phyloP scores from a whole-genome alignment of 2,888 invertebrate genomes.

The Lasius fuliginosus region DNA sequence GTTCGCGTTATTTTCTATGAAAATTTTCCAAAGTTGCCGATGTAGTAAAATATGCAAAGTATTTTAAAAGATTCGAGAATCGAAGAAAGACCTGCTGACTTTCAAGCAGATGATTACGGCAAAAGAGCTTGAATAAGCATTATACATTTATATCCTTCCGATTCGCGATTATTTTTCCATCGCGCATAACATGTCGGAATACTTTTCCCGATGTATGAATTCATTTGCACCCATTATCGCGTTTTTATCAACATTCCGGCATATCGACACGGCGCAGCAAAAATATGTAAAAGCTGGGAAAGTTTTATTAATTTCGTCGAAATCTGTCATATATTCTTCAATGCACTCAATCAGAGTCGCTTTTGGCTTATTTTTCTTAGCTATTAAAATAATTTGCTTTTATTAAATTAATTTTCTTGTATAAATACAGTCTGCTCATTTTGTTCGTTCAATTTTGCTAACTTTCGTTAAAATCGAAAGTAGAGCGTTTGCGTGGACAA shows the following conservation, averaged over 20 bases:
- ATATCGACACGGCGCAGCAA: slow-evolving; percentile 4
- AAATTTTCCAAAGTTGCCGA: slow-evolving; percentile 17
- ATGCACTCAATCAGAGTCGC: neutral
- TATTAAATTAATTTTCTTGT: neutral
- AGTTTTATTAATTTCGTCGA: neutral
- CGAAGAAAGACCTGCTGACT: neutral
- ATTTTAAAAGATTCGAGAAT: neutral
- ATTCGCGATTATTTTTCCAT: slow-evolving; percentile 38
- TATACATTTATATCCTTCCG: slow-evolving; percentile 28
- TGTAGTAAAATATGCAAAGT: neutral
- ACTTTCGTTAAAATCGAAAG: slow-evolving; percentile 4
- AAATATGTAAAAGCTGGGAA: slow-evolving; percentile 14
- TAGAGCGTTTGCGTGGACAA: neutral
- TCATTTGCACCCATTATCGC: slow-evolving; percentile 26
- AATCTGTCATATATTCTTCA: slow-evolving; percentile 21
- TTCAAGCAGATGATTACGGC: neutral
- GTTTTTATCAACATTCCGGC: slow-evolving; percentile 15
- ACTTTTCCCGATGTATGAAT: slow-evolving; percentile 32
- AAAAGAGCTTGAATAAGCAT: neutral
- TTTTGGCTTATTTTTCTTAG: neutral
- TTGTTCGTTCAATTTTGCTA: neutral
- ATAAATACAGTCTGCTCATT: neutral
- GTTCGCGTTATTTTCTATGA: neutral
- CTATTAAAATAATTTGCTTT: neutral
- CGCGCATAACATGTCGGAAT: neutral